phyloP scores from a whole-genome alignment of 2,797 vertebrate species.

The Clamator glandarius region DNA sequence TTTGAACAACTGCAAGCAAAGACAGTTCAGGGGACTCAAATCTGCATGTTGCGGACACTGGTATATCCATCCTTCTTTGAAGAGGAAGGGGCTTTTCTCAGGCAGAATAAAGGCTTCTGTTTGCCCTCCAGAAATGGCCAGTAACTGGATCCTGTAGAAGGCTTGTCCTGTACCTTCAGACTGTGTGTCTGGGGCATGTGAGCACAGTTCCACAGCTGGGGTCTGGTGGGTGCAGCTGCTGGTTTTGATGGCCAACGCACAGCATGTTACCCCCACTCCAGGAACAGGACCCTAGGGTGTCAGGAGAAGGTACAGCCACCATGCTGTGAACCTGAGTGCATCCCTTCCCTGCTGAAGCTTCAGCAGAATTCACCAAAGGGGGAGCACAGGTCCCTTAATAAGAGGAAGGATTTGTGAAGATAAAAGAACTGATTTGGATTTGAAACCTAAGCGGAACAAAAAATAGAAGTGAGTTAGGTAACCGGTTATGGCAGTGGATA shows the following conservation, averaged over 20 bases:
- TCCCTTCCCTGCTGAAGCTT: neutral
- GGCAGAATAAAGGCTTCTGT: neutral
- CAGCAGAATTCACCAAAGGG: neutral
- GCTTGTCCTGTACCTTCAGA: neutral
- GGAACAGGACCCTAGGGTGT: neutral
- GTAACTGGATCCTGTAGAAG: neutral
- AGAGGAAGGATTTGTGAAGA: neutral
- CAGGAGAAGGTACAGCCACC: neutral
- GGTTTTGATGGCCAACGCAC: neutral
- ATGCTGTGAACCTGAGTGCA: accelerated
- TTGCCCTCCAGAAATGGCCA: neutral
- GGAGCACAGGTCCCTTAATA: neutral
- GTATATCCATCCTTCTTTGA: neutral
- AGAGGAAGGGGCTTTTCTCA: neutral
- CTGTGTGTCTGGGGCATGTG: neutral
- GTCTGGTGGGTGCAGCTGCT: neutral
- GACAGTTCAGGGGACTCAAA: neutral
- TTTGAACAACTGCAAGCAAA: neutral
- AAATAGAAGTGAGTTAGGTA: neutral
- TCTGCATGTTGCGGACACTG: accelerated
- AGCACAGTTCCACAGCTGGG: neutral
- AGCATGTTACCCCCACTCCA: neutral
- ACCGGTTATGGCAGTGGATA: neutral
- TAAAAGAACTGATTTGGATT: neutral
- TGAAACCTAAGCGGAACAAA: neutral